These are phyloP conservation scores for Geococcyx californianus DNA, from an alignment of 2,113 vertebrate species.

Conservation along the genomic window DNA sequence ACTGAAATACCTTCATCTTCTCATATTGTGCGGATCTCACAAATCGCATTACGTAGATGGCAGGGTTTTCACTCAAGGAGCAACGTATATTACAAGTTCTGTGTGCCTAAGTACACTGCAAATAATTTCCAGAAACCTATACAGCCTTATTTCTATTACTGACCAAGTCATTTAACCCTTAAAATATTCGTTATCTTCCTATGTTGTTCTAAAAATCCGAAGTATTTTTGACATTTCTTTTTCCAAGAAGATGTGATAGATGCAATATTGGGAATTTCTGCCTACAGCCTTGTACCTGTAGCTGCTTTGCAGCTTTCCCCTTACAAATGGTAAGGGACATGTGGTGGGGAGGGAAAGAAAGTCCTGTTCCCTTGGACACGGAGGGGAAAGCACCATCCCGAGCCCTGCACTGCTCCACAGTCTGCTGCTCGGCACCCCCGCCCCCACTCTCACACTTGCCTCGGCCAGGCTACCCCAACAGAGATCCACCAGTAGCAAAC, in stretches of 20 bases:
- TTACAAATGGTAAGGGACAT: fast-evolving
- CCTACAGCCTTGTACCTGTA: neutral
- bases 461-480: fast-evolving
- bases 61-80: neutral
- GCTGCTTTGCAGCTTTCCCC: neutral
- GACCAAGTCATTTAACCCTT: neutral
- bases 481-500: neutral
- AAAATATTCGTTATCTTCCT: neutral
- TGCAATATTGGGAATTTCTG: neutral
- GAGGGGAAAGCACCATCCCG: fast-evolving
- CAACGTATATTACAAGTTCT: neutral
- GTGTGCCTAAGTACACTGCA: neutral
- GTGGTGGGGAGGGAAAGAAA: fast-evolving
- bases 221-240: neutral
- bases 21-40: neutral
- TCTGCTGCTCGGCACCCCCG: neutral
- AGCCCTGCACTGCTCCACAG: neutral
- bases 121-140: neutral
- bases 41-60: neutral
- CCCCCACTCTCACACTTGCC: neutral
- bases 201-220: neutral
- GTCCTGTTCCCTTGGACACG: fast-evolving
- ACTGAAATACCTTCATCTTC: neutral
- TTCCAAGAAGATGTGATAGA: neutral
- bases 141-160: neutral